Evolutionary conservation across 2,113 vertebrate species (phyloP).

Genomic region (Nothoprocta pentlandii): DNA sequence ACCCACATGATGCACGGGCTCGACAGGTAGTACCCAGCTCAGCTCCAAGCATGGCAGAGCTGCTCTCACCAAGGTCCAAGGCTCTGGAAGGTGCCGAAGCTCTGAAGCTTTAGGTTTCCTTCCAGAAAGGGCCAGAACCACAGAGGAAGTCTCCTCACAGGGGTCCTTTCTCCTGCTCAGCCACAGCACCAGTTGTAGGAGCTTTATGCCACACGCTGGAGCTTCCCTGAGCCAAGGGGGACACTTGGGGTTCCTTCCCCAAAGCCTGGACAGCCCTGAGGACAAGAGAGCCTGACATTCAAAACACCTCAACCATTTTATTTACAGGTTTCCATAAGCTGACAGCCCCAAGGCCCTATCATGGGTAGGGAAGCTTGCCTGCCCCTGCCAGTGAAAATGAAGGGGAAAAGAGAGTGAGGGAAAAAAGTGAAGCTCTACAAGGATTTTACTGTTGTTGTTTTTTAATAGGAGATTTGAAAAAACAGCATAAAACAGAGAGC

Average conservation of each 20-base stretch:
- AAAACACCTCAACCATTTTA: neutral
- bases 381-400: neutral
- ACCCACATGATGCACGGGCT: fast-evolving
- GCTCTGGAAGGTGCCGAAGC: neutral
- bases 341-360: neutral
- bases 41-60: neutral
- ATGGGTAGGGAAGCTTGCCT: neutral
- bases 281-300: neutral
- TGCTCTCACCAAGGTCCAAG: neutral
- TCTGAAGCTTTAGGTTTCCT: neutral
- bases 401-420: neutral
- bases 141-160: neutral
- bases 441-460: constrained; percentile 22
- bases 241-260: fast-evolving
- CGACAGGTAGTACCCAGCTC: neutral
- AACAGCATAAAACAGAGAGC: neutral
- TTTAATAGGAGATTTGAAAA: neutral
- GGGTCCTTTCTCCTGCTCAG: neutral
- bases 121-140: neutral
- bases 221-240: neutral
- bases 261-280: neutral
- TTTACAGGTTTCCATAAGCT: neutral
- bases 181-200: neutral
- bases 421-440: neutral
- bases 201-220: neutral